phyloP scores from a whole-genome alignment of 2,888 invertebrate species.

The Melieria crassipennis region DNA sequence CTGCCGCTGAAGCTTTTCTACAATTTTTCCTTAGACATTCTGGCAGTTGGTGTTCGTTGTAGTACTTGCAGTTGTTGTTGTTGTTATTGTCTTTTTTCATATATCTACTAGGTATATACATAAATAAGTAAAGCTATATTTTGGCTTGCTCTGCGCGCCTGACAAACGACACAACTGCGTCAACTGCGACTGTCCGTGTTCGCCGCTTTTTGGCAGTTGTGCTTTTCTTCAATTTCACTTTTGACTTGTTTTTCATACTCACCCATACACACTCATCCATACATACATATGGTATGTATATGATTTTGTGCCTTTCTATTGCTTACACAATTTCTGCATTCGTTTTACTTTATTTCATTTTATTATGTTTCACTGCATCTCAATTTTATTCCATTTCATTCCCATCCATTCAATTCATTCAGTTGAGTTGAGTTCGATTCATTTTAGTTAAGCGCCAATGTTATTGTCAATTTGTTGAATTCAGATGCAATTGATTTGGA shows the following conservation, averaged over 20 bases:
- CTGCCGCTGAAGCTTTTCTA: neutral
- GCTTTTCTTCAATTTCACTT: neutral
- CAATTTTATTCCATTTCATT: conserved; percentile 1
- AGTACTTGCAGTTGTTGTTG: neutral
- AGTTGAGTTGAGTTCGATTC: no score
- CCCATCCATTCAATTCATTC: no score
- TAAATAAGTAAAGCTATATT: no score
- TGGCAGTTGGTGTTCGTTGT: neutral
- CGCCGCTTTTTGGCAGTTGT: no score
- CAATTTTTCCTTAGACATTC: neutral
- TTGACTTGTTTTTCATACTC: neutral
- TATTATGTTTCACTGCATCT: neutral
- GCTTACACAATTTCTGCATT: no score
- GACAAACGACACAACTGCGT: no score
- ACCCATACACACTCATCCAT: no score
- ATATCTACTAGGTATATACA: neutral
- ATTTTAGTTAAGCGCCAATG: neutral
- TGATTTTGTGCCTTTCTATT: no score
- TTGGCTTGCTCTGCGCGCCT: no score
- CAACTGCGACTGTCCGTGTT: no score
- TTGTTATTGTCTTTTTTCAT: neutral
- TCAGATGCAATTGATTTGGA: conserved; percentile 1
- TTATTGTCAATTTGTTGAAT: neutral
- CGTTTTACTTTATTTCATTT: neutral
- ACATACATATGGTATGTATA: no score